Percentiles rank a stretch among this genome's conserved stretches.
phyloP scores from a whole-genome alignment of 2,888 invertebrate species.

The Eurytoma californica region DNA sequence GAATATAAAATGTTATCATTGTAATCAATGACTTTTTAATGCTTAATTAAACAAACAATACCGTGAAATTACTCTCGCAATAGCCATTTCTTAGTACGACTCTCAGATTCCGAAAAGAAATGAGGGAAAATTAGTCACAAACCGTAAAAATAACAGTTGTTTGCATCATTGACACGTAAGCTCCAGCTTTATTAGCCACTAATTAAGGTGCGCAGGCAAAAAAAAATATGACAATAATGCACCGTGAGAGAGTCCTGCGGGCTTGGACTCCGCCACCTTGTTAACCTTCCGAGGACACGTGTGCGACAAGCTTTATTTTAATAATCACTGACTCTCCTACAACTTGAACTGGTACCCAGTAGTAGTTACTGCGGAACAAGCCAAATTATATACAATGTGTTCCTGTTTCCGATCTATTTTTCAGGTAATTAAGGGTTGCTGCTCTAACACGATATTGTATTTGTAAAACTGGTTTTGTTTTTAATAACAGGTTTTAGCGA shows the following conservation, averaged over 20 bases:
- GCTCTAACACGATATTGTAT: too few relatives aligned
- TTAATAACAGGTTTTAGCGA: not conserved
- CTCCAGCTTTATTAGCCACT: conserved; percentile 20
- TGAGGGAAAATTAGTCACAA: not conserved
- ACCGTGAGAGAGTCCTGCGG: conserved; percentile 11
- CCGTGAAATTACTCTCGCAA: not conserved
- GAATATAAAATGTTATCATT: not conserved
- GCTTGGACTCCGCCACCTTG: not conserved
- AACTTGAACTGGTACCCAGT: not conserved
- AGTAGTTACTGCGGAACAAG: not conserved
- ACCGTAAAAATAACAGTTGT: conserved; percentile 47
- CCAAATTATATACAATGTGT: conserved; percentile 13
- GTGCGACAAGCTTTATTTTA: not conserved
- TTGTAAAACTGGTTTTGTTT: not conserved
- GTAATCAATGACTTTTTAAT: not conserved
- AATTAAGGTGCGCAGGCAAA: conserved; percentile 31
- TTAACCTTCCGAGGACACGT: not conserved
- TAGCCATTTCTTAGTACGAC: conserved; percentile 16
- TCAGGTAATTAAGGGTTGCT: not conserved
- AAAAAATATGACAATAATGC: conserved; percentile 15
- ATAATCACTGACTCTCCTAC: not conserved
- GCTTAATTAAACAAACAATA: too few relatives aligned
- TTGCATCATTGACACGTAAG: conserved; percentile 37
- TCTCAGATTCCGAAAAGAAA: not conserved
- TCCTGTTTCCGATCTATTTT: conserved; percentile 20